A percentile compares a stretch with the other conserved stretches of the same genome.
These are phyloP conservation scores for Drosophila ustulata DNA, from an alignment of 2,888 invertebrate genomes.

Conservation along the genomic window DNA sequence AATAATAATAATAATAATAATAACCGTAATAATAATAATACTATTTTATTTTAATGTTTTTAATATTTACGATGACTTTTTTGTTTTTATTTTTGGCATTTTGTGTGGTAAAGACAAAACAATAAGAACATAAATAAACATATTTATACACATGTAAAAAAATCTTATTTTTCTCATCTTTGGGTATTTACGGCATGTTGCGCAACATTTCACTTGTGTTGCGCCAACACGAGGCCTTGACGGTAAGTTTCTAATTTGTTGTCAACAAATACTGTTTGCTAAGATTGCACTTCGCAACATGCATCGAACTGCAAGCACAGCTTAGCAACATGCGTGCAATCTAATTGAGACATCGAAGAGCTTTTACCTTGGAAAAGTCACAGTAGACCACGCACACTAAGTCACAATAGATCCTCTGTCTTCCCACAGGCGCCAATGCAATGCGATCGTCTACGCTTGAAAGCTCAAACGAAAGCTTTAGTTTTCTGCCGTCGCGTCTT, in stretches of 20 bases:
- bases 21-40: conserved; percentile 28
- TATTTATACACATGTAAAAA: conserved; percentile 74
- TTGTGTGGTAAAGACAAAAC: conserved; percentile 69
- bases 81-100: conserved; percentile 59
- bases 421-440: not conserved
- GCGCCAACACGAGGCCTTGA: not conserved
- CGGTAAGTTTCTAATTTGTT: not conserved
- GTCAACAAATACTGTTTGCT: not conserved
- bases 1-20: conserved; percentile 19
- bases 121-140: conserved; percentile 78
- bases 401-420: not conserved
- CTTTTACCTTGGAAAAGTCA: not conserved
- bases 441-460: not conserved
- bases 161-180: not conserved
- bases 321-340: not conserved
- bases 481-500: not conserved
- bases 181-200: not conserved
- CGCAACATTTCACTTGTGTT: not conserved
- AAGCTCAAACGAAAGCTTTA: conserved; percentile 2
- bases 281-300: not conserved
- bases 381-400: not conserved
- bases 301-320: not conserved
- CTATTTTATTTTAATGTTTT: conserved; percentile 59
- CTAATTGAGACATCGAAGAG: too few relatives aligned
- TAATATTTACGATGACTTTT: conserved; percentile 55